Base-by-base conservation (phyloP, 1,140 invertebrate genomes). In the Hydropsyche tenuis region DNA sequence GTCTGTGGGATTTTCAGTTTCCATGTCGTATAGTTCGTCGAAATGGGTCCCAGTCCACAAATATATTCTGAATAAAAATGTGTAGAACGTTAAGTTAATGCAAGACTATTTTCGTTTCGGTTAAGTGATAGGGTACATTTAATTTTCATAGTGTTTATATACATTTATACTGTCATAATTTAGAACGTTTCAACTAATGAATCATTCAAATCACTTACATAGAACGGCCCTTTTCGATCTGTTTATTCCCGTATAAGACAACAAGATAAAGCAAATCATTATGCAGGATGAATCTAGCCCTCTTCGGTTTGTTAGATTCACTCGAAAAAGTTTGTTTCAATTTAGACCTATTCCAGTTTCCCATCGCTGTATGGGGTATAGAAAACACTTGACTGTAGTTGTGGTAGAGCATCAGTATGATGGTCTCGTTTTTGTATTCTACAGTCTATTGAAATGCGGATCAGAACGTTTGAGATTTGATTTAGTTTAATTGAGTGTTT, bases 11-110 rank as follows among this genome's bases (percentile, higher is more conserved):
- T 51, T 62, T 2, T 74, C 70, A 11, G 75, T 74, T 18, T 71
- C 27, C 6, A 77, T 48, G n/a, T 42, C 18, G 45, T 64, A 74
- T 30, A 71, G n/a, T 65, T 77, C 72, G n/a, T 80, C 80, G 78
- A 83, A 81, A 46, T 81, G 78, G 0, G 78, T 81, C 1, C 76
- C 81, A 22, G 70, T 78, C 82, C 82, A 83, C 45, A 74, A 70
- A 46, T 83, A 83, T 63, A 83, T 80, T 60, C 82, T 83, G 69
- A 2, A 75, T 74, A 37, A 71, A 64, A 14, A n/a, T n/a, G 6
- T 16, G 16, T 53, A 53, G 6, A 20, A 53, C 18, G 16, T 16
- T 22, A 23, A 60, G 6, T 60, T 22, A n/a, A n/a, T 43, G 4
- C 30, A 43, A 16, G 2, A 63, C 43, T 45, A 43, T 42, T 65